These are phyloP conservation scores for Microcebus ravelobensis DNA, from an alignment of 2,113 vertebrate genomes.

Conservation along the genomic window DNA sequence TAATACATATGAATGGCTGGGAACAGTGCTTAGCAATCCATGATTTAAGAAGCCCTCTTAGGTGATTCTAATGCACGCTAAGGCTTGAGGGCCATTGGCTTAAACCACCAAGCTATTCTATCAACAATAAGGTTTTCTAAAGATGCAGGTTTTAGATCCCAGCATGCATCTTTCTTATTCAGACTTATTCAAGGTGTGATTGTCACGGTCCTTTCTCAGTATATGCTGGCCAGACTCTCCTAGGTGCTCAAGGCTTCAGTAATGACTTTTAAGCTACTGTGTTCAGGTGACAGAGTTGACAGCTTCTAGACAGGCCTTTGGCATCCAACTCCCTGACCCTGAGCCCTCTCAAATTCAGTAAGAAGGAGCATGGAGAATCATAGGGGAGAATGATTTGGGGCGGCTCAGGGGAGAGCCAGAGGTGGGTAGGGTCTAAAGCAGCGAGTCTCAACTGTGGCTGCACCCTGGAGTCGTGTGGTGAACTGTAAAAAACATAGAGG, in stretches of 20 bases:
- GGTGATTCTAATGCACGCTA: accelerated
- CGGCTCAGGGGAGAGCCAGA: neutral
- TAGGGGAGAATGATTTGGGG: neutral
- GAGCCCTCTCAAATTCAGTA: neutral
- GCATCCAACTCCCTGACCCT: neutral
- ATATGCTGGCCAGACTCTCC: neutral
- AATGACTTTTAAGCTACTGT: neutral
- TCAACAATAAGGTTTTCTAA: neutral
- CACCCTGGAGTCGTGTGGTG: neutral
- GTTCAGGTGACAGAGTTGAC: neutral
- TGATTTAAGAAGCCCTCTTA: neutral
- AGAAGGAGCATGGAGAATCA: neutral
- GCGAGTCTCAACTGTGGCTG: neutral
- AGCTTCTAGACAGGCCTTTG: neutral
- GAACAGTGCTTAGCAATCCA: too few species aligned
- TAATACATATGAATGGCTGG: neutral
- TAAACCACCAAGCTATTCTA: neutral
- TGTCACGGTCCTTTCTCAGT: neutral
- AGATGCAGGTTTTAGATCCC: neutral
- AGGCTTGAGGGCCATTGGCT: neutral
- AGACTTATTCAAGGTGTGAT: neutral
- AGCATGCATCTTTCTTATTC: neutral
- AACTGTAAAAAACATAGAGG: neutral
- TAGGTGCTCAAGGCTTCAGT: neutral
- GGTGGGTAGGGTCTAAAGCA: neutral